Base-by-base conservation (phyloP, 2,888 invertebrate genomes). In the Leptinotarsa rubiginosa region DNA sequence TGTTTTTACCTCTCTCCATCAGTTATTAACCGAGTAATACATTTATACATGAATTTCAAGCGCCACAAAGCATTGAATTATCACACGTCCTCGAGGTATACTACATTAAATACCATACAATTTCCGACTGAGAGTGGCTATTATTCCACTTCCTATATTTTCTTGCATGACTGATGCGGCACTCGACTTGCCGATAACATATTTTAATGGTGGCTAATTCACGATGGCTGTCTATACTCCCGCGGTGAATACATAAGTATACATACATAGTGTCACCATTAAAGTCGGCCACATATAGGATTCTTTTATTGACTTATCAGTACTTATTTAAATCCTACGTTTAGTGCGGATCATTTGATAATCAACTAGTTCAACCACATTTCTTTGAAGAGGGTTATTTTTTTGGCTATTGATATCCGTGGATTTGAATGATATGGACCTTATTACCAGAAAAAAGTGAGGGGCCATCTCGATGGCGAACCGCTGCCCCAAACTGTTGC, bases 161-260 rank as follows among this genome's bases (percentile, higher is more conserved):
- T 22, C 25, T 41, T 62, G 62, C 62, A 62, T 62, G 62, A 41
- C 25, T 62, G 62, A 62, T 62, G 56, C 56, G 56, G 20, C 22
- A 56, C 20, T 56, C 56, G 18, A 41, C 10, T 41, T 41, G 62
- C 62, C 62, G 62, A 62, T 41, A 31, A 62, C 62, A 7, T 31
- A 62, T 62, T 62, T 41, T 62, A 62, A 62, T 62, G 18, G 62
- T 62, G 62, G 62, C 62, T 62, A 62, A 62, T 62, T 62, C 62
- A 12, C 62, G 16, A 31, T 62, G 18, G n/a, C 31, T 10, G 62
- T 31, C 50, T 41, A 10, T 62, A 62, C 41, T 31, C 31, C 62
- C n/a, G 62, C 62, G n/a, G 62, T 31, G 62, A 59, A 59, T 59
- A 59, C 25, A 13, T 31, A 31, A 50, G 31, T 10, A 41, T 41